These are phyloP conservation scores for Brachionus rubens DNA, from an alignment of 1,140 invertebrate genomes.

Conservation along the genomic window DNA sequence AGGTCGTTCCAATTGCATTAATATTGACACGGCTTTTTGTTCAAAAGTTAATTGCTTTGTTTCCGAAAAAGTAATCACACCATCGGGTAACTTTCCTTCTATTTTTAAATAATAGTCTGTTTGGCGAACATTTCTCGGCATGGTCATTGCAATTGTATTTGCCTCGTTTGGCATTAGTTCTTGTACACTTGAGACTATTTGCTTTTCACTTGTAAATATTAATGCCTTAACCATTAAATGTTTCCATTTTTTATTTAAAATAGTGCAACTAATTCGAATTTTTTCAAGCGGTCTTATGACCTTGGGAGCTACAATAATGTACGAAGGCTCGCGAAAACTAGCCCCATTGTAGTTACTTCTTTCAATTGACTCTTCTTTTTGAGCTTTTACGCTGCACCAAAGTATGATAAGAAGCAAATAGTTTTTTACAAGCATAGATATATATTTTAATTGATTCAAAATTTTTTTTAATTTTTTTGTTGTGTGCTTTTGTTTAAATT, in stretches of 20 bases:
- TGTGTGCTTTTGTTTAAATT: no score
- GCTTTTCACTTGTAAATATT: slow-evolving; percentile 17
- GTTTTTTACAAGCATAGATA: no score
- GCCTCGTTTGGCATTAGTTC: not conserved
- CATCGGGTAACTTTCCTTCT: slow-evolving; percentile 67
- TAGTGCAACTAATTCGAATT: slow-evolving; percentile 20
- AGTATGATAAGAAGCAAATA: no score
- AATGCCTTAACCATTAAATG: slow-evolving; percentile 39
- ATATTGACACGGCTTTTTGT: slow-evolving; percentile 67
- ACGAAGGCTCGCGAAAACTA: slow-evolving; percentile 34
- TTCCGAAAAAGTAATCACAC: slow-evolving; percentile 55
- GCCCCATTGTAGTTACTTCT: no score
- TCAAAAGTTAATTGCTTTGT: slow-evolving; percentile 56
- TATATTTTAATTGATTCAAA: no score
- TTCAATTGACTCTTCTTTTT: no score
- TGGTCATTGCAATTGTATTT: slow-evolving; percentile 47
- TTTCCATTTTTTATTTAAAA: slow-evolving; percentile 31
- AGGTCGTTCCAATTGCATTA: slow-evolving; percentile 88
- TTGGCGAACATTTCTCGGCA: slow-evolving; percentile 55
- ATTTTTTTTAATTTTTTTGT: no score
- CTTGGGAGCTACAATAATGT: slow-evolving; percentile 27
- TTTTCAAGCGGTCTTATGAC: slow-evolving; percentile 24
- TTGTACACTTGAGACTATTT: slow-evolving; percentile 22
- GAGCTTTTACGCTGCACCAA: no score
- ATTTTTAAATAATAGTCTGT: slow-evolving; percentile 80